Base-by-base conservation (phyloP, 35 echinoderm and acorn worm genomes). In the Strongylocentrotus purpuratus region DNA sequence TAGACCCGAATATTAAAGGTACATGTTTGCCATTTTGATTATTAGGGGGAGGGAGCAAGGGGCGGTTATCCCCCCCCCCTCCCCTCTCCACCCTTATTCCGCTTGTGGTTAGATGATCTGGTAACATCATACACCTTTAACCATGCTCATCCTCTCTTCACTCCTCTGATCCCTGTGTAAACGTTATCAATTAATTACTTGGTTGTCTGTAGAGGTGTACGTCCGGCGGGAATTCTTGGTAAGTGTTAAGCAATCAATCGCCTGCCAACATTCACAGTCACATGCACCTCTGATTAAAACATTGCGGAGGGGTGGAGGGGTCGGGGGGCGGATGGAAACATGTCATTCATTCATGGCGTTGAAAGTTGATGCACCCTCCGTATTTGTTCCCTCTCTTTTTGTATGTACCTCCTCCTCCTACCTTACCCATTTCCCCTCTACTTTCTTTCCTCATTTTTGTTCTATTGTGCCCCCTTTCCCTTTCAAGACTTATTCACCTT, bases 231-330 rank as follows among this genome's bases (percentile, higher is more conserved):
- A 70, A 70, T 70, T 70, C 61, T 18, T 70, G 61, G 61, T 70
- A 70, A 70, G 61, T 70, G 61, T 70, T 70, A 70, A 70, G 61
- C 61, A 70, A 70, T 70, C 61, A 70, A 70, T 70, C 61, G 61
- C 61, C 61, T 70, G 61, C 61, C 61, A 70, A 4, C 61, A 70
- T 70, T 70, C 61, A 18, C 15, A 70, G 61, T 70, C 18, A 70
- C 61, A 70, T 70, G 61, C 61, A 70, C 61, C 61, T 70, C 61
- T 70, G 61, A 70, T 70, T 70, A 70, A 70, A 70, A 70, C 61
- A 70, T 25, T 22, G 61, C 25, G 17, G 15, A 70, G 65, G 65
- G 20, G 20, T 22, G 20, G 18, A 22, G 65, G 28, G 65, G 65
- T 5, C 22, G 65, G 65, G 28, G 5, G 3, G 65, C 65, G n/a